Percentiles rank a stretch among this genome's conserved stretches.
Evolutionary conservation across 1,140 invertebrate species (phyloP).

Genomic region (Pygmarrhopalites habei): DNA sequence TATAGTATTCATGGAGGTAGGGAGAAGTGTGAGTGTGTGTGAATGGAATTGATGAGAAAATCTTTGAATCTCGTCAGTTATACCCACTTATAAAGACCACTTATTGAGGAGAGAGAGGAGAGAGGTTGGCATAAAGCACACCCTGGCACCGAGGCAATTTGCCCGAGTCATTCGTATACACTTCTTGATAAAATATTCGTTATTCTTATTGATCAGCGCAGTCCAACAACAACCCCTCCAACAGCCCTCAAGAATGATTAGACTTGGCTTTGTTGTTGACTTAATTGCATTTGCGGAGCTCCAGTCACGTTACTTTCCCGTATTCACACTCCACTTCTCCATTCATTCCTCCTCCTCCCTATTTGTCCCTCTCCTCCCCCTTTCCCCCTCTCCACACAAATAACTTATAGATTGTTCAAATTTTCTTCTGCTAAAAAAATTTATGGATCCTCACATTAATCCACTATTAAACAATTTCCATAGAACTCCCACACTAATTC

Average conservation of each 20-base stretch:
- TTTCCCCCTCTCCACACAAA: no score
- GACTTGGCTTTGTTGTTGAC: slow-evolving; percentile 31
- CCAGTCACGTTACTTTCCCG: background rate
- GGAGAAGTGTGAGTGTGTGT: slow-evolving; percentile 9
- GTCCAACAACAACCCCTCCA: no score
- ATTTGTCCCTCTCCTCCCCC: no score
- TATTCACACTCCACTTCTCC: no score
- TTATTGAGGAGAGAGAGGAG: slow-evolving; percentile 17
- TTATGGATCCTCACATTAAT: no score
- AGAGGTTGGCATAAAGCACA: slow-evolving; percentile 38
- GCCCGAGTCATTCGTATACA: slow-evolving; percentile 30
- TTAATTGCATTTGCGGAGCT: slow-evolving; percentile 35
- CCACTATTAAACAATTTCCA: no score
- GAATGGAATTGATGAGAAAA: slow-evolving; percentile 31
- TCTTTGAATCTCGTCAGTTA: slow-evolving; percentile 38
- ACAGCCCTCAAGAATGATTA: slow-evolving; percentile 27
- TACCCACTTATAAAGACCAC: slow-evolving; percentile 38
- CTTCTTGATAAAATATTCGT: slow-evolving; percentile 22
- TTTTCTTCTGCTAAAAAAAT: no score
- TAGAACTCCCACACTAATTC: no score
- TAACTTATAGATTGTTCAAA: no score
- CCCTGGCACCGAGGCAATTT: slow-evolving; percentile 35
- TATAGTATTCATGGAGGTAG: background rate
- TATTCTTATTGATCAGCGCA: slow-evolving; percentile 21
- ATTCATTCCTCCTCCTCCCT: no score